phyloP scores from a whole-genome alignment of 2,888 invertebrate genomes.

The Caenorhabditis sinica region DNA sequence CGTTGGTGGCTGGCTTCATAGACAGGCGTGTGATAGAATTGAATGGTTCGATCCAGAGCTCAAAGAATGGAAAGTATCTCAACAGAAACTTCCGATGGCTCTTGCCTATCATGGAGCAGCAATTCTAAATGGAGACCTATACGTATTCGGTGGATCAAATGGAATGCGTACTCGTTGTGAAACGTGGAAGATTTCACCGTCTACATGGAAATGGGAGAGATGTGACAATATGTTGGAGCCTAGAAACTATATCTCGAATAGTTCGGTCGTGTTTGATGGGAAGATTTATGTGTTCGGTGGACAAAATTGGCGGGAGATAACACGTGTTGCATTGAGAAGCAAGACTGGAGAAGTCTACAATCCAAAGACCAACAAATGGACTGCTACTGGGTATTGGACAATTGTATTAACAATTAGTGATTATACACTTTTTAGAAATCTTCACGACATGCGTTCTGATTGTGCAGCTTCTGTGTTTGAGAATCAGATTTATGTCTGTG shows the following conservation, averaged over 20 bases:
- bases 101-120: slow-evolving; percentile 63
- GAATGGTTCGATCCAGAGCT: slow-evolving; percentile 61
- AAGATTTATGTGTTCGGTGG: slow-evolving; percentile 69
- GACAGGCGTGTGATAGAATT: slow-evolving; percentile 47
- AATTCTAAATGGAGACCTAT: slow-evolving; percentile 40
- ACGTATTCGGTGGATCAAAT: slow-evolving; percentile 60
- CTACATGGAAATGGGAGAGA: slow-evolving; percentile 40
- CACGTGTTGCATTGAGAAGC: slow-evolving; percentile 38
- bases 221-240: slow-evolving; percentile 63
- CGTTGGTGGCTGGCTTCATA: slow-evolving; percentile 63
- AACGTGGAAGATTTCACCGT: slow-evolving; percentile 54
- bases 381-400: slow-evolving; percentile 38
- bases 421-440: slow-evolving; percentile 23
- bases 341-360: slow-evolving; percentile 58
- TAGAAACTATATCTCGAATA: slow-evolving; percentile 63
- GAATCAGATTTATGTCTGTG: slow-evolving; percentile 50
- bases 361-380: slow-evolving; percentile 53
- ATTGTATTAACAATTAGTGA: background rate
- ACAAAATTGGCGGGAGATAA: slow-evolving; percentile 53
- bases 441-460: slow-evolving; percentile 61
- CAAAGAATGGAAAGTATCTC: slow-evolving; percentile 42
- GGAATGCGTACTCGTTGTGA: slow-evolving; percentile 42
- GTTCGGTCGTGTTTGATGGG: slow-evolving; percentile 56
- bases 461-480: slow-evolving; percentile 56
- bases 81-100: slow-evolving; percentile 31